A percentile compares a stretch with the other conserved stretches of the same genome.
Evolutionary conservation across 2,888 invertebrate species (phyloP).

Genomic region (Eupithecia pulchellata): DNA sequence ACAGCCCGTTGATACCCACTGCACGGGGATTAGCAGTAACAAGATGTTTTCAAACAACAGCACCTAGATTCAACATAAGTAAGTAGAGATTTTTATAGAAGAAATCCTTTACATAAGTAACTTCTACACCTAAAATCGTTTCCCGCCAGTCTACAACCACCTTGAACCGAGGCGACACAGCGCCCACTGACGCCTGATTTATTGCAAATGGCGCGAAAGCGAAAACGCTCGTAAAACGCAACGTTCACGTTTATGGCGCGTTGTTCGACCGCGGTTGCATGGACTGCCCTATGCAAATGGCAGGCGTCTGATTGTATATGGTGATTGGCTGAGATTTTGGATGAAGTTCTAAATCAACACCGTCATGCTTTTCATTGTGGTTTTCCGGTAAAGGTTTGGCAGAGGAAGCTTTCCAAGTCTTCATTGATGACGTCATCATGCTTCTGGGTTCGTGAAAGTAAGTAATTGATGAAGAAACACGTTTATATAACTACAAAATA

Average conservation of each 20-base stretch:
- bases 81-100: too few species aligned
- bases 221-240: constrained; percentile 82
- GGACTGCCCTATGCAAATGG: constrained; percentile 66
- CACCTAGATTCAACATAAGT: too few species aligned
- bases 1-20: too few species aligned
- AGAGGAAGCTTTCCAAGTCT: not conserved
- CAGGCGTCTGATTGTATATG: constrained; percentile 62
- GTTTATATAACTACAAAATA: not conserved
- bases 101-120: too few species aligned
- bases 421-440: not conserved
- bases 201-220: constrained; percentile 84
- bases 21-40: too few species aligned
- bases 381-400: constrained; percentile 8
- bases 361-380: constrained; percentile 5
- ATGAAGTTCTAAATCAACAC: constrained; percentile 28
- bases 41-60: too few species aligned
- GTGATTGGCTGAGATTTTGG: constrained; percentile 37
- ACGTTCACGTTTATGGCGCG: constrained; percentile 72
- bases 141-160: constrained; percentile 56
- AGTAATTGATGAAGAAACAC: too few species aligned
- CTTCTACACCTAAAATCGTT: too few species aligned
- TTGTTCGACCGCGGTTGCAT: constrained; percentile 73
- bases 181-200: constrained; percentile 82
- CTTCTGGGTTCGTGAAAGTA: not conserved
- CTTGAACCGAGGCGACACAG: constrained; percentile 68